Evolutionary conservation across 1,140 invertebrate genomes (phyloP), one percentile per base, ranked within the genome.

Genomic region (Cherax destructor): DNA sequence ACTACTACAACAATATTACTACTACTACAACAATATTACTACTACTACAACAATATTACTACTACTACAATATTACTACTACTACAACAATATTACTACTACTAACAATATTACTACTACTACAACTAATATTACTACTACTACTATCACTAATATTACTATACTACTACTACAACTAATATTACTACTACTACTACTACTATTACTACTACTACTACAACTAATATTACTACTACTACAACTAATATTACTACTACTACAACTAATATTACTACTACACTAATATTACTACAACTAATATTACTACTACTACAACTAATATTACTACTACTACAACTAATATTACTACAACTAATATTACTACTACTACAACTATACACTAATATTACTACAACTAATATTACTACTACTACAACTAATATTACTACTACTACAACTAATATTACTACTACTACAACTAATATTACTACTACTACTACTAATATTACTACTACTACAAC

Each of bases 301-400:
- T n/a, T 16, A 78, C 41, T 16, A 78, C n/a, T 76, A 77, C 74
- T 69, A 69, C 11, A 16, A 78, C 16, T 78, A 78, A 7, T 41
- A 78, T 10, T 78, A 10, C 6, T 76, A 76, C n/a, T 76, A n/a
- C n/a, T n/a, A 76, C n/a, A 24, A 7, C 6, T 76, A 76, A 76
- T 76, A 76, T 24, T 76, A 30, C n/a, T 76, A n/a, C n/a, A 24
- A 76, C n/a, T 76, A 76, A 76, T 69, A 69, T 13, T 69, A 69
- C 11, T 69, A 69, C 11, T n/a, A n/a, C n/a, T n/a, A n/a, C n/a
- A n/a, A n/a, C n/a, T n/a, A n/a, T n/a, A n/a, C n/a, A n/a, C n/a
- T 69, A 21, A 69, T 69, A 69, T 13, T 69, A 21, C 11, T 69
- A 69, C 11, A 13, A 21, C 11, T 69, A 69, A 69, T 69, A 69